Conservation (phyloP, 2,113 vertebrate genomes). For the Nibea albiflora region DNA sequence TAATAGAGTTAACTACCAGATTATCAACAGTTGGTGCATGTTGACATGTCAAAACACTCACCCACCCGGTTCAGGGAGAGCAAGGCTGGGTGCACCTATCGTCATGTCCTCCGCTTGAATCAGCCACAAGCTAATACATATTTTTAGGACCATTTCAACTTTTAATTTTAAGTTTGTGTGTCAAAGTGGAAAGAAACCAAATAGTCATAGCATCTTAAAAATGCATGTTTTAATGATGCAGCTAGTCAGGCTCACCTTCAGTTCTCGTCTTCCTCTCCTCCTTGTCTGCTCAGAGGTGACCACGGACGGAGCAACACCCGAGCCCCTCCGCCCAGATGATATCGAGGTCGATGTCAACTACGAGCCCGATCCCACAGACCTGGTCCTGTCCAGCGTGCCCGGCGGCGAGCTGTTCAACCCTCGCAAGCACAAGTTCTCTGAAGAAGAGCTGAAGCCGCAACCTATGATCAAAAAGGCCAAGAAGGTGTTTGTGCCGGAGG, state of each 20-base stretch:
- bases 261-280: neutral
- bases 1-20: neutral
- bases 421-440: conserved; percentile 94
- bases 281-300: conserved; percentile 79
- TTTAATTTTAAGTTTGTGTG: neutral
- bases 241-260: neutral
- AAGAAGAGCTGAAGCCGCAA: conserved; percentile 97
- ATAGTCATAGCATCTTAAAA: too few relatives aligned
- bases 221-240: neutral
- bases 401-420: conserved; percentile 97
- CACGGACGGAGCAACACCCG: conserved; percentile 85
- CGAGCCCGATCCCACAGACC: conserved; percentile 93
- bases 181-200: neutral
- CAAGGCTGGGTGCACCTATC: too few relatives aligned
- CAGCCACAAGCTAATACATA: neutral
- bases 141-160: neutral
- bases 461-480: conserved; percentile 99
- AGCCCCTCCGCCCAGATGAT: conserved; percentile 87
- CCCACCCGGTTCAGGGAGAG: neutral
- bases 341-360: conserved; percentile 95
- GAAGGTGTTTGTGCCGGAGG: conserved; percentile 94
- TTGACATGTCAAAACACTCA: neutral
- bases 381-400: conserved; percentile 95
- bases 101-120: too few relatives aligned
- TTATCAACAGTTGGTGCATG: neutral